Evolutionary conservation across 2,113 vertebrate genomes (phyloP).

Genomic region (Gopherus evgoodei): DNA sequence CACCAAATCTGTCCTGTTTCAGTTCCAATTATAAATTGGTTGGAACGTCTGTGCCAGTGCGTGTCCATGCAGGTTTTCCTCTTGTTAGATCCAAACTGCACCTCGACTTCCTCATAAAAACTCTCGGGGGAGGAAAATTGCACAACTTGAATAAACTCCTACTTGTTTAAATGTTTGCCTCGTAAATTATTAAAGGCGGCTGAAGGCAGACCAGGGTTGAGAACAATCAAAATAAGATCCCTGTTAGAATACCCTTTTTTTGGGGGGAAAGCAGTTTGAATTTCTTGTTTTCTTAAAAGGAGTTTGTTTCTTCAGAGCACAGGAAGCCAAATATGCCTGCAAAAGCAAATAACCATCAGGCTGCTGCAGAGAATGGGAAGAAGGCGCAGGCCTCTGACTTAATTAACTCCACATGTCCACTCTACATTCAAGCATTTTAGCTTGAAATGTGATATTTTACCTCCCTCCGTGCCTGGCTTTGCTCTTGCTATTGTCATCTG

Average conservation of each 20-base stretch:
- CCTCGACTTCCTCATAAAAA: conserved; percentile 1
- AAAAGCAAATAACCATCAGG: neutral
- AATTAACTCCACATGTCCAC: neutral
- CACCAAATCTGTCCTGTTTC: neutral
- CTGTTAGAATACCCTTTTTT: neutral
- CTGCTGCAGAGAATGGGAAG: neutral
- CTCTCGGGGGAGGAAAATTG: neutral
- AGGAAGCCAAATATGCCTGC: neutral
- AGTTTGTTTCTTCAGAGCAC: neutral
- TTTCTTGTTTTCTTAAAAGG: neutral
- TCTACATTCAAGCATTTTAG: rapidly evolving
- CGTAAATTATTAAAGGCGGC: neutral
- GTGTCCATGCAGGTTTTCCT: conserved; percentile 10
- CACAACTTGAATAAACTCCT: conserved; percentile 13
- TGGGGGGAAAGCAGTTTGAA: neutral
- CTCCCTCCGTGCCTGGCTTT: neutral
- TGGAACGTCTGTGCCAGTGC: neutral
- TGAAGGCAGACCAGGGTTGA: conserved; percentile 22
- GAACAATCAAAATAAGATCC: neutral
- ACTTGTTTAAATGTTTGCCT: neutral
- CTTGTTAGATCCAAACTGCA: conserved; percentile 29
- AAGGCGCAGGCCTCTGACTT: neutral
- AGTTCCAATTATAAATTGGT: neutral
- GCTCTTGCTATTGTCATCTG: neutral
- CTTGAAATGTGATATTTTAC: neutral